A percentile compares a stretch with the other conserved stretches of the same genome.
These are phyloP conservation scores for Drosophila lacteicornis DNA, from an alignment of 1,140 invertebrate species.

Conservation along the genomic window DNA sequence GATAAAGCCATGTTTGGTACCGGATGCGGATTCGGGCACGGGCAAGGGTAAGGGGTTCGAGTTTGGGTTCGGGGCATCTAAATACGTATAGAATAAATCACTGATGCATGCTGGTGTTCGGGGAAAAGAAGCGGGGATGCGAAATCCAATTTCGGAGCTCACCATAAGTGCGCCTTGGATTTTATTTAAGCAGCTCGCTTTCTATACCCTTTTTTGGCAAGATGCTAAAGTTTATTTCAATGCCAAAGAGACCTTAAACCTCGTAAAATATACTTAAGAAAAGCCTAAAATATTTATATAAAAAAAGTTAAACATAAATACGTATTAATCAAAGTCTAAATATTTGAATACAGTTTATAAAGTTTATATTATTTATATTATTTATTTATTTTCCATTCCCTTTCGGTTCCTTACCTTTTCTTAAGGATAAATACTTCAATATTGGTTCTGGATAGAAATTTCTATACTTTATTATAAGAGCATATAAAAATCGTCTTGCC, in stretches of 20 bases:
- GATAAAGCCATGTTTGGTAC: conserved; percentile 70
- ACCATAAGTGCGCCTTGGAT: conserved; percentile 50
- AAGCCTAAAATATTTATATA: too few species aligned
- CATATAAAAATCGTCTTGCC: background rate
- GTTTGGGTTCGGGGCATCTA: conserved; percentile 37
- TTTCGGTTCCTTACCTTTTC: too few species aligned
- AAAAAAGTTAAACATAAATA: too few species aligned
- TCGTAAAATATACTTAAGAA: background rate
- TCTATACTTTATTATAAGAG: background rate
- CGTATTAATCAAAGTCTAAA: too few species aligned
- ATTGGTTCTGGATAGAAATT: background rate
- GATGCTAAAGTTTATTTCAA: background rate
- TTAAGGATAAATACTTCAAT: background rate
- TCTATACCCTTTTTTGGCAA: conserved; percentile 10
- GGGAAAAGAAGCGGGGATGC: conserved; percentile 22
- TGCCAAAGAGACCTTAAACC: background rate
- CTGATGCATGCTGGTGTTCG: conserved; percentile 50
- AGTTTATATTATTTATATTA: too few species aligned
- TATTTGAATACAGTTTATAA: too few species aligned
- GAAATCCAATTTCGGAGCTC: conserved; percentile 69
- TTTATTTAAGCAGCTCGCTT: conserved; percentile 65
- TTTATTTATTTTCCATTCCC: too few species aligned
- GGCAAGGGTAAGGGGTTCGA: background rate
- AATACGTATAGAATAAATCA: conserved; percentile 70
- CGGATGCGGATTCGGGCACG: conserved; percentile 12